Evolutionary conservation across 2,797 vertebrate genomes (phyloP), one percentile per base, ranked within the genome.

Genomic region (Notolepis coatsorum): DNA sequence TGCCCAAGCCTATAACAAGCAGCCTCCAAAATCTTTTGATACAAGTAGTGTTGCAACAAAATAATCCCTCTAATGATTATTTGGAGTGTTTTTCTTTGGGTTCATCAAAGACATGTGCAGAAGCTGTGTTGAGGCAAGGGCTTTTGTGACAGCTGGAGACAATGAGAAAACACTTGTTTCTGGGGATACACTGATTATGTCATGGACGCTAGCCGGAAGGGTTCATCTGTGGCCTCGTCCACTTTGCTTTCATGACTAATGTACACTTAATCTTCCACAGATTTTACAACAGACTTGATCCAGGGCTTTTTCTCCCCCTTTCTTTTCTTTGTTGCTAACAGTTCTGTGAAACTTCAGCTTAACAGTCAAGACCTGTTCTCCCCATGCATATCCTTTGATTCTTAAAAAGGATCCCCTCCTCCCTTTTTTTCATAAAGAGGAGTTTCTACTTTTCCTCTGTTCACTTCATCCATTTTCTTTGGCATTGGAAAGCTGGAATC

Each of bases 221-320:
- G 72, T 79, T 39, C 75, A 80, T 60, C 73, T 80, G 67, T 72
- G 57, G 71, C 75, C 63, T 74, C n/a, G n/a, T n/a, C 54, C 49
- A 53, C 57, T 70, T 56, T 73, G 56, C 70, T 84, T 84, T 85
- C 57, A 71, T 82, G 75, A 82, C 66, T 83, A 84, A 84, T 73
- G 69, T 80, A 65, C 39, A 56, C 45, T 53, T 86, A 81, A 89
- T 84, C 68, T 59, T 52, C 45, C 46, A 71, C 85, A 89, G 82
- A 89, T 89, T 78, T 86, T 64, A 42, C 50, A 33, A 63, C 57
- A 5, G 45, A 61, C 39, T 77, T 58, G 25, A 69, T 77, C 54
- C 65, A 68, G 20, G 35, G 23, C 15, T 33, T 66, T 56, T 53
- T 15, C 13, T 66, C n/a, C n/a, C n/a, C n/a, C n/a, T 73, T 65